Percentiles rank a stretch among this genome's conserved stretches.
Evolutionary conservation across 2,113 vertebrate species (phyloP).

Genomic region (Dasyurus viverrinus): DNA sequence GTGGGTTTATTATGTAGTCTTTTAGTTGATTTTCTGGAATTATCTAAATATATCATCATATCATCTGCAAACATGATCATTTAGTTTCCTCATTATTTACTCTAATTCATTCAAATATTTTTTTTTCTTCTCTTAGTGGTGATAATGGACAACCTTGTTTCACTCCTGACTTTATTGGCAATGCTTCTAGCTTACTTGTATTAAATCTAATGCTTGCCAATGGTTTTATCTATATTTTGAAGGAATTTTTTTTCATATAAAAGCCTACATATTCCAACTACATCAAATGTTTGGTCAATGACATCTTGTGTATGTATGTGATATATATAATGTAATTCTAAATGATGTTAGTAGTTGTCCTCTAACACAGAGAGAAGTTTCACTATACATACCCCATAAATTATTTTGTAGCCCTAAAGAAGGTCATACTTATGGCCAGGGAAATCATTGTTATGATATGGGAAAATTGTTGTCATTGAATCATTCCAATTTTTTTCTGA

Average conservation of each 20-base stretch:
- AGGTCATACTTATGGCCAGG: neutral
- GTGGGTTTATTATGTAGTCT: too few species aligned
- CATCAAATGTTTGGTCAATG: neutral
- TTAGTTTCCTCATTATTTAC: too few species aligned
- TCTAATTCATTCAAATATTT: too few species aligned
- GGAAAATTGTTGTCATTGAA: neutral
- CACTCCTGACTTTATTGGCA: too few species aligned
- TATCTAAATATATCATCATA: too few species aligned
- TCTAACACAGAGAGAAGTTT: neutral
- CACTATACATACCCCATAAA: neutral
- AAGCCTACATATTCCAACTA: neutral
- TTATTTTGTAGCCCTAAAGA: neutral
- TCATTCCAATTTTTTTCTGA: too few species aligned
- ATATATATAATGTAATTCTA: neutral
- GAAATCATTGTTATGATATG: neutral
- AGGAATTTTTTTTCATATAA: neutral
- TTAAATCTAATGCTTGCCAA: too few species aligned
- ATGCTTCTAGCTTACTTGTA: too few species aligned
- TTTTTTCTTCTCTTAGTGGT: too few species aligned
- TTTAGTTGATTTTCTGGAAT: too few species aligned
- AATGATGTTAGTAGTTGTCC: neutral
- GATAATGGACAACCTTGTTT: too few species aligned
- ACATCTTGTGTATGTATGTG: neutral
- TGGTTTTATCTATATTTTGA: neutral
- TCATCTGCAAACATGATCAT: too few species aligned